Evolutionary conservation across 2,888 invertebrate genomes (phyloP).

Genomic region (Protonemura montana): DNA sequence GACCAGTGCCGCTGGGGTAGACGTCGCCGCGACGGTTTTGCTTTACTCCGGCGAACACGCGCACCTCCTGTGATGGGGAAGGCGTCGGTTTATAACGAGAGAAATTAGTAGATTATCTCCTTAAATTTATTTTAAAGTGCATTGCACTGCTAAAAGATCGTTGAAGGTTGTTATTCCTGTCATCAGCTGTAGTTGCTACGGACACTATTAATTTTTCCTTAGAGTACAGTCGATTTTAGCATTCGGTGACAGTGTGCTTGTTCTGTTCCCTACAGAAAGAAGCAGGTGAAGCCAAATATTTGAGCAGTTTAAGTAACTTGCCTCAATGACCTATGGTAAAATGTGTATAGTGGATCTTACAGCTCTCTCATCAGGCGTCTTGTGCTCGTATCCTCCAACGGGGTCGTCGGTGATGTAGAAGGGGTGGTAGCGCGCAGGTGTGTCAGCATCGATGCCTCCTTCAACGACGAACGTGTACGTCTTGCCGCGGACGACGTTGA

Average conservation of each 20-base stretch:
- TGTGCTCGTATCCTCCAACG: slow-evolving; percentile 88
- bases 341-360: slow-evolving; percentile 60
- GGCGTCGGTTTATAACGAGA: slow-evolving; percentile 45
- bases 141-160: too few relatives aligned
- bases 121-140: too few relatives aligned
- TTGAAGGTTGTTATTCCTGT: too few relatives aligned
- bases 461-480: slow-evolving; percentile 89
- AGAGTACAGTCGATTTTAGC: too few relatives aligned
- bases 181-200: too few relatives aligned
- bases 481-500: slow-evolving; percentile 85
- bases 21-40: slow-evolving; percentile 73
- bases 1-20: slow-evolving; percentile 79
- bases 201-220: too few relatives aligned
- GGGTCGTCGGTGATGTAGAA: slow-evolving; percentile 84
- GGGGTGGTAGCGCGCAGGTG: slow-evolving; percentile 87
- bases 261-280: too few relatives aligned
- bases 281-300: too few relatives aligned
- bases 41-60: slow-evolving; percentile 83
- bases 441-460: slow-evolving; percentile 80
- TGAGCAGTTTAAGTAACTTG: too few relatives aligned
- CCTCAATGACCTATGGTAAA: too few relatives aligned
- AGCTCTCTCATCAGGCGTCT: slow-evolving; percentile 80
- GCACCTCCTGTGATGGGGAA: slow-evolving; percentile 67
- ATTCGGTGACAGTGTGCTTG: too few relatives aligned
- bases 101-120: too few relatives aligned